A percentile compares a stretch with the other conserved stretches of the same genome.
phyloP scores from a whole-genome alignment of 1,140 invertebrate species.

The Choristoneura fumiferana region DNA sequence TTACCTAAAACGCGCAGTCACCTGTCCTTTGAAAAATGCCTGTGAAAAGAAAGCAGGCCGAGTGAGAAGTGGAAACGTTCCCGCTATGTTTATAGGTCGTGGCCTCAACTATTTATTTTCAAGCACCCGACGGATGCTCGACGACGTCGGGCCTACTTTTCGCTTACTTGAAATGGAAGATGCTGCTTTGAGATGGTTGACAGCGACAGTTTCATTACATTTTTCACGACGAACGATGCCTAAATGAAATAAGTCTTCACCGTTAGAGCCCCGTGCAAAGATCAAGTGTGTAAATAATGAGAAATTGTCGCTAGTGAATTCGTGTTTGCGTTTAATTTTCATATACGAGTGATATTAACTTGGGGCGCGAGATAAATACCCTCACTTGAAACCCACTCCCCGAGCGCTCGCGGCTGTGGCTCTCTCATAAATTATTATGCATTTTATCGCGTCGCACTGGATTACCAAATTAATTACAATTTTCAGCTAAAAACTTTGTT shows the following conservation, averaged over 20 bases:
- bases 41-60: constrained; percentile 31
- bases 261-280: background rate
- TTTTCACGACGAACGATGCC: background rate
- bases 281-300: background rate
- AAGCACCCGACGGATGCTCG: background rate
- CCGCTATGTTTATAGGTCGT: constrained; percentile 31
- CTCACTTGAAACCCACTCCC: background rate
- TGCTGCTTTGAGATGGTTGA: background rate
- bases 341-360: constrained; percentile 8
- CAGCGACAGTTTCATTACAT: constrained; percentile 2
- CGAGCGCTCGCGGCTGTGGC: background rate
- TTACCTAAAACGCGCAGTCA: constrained; percentile 32
- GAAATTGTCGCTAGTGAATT: constrained; percentile 7
- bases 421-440: constrained; percentile 15
- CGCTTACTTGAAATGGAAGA: constrained; percentile 2
- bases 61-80: constrained; percentile 28
- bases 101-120: constrained; percentile 27
- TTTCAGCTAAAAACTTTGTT: background rate
- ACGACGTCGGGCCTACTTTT: constrained; percentile 7
- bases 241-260: background rate
- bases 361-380: background rate
- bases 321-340: constrained; percentile 15
- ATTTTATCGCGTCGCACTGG: constrained; percentile 1
- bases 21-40: constrained; percentile 27
- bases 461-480: constrained; percentile 15